Evolutionary conservation across 2,113 vertebrate genomes (phyloP), one percentile per base, ranked within the genome.

Genomic region (Etia nguti): DNA sequence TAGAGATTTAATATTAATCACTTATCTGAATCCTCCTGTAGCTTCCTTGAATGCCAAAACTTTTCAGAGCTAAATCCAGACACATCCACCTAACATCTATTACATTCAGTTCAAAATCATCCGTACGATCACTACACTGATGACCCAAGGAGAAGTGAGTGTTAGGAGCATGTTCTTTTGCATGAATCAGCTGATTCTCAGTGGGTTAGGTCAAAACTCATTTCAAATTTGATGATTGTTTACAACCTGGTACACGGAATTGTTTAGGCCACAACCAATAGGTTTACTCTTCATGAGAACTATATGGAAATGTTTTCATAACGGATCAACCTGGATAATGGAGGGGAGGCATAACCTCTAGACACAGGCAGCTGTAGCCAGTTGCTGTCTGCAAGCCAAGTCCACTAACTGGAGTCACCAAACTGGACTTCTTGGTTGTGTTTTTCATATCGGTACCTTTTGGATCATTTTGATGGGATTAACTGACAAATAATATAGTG

Each of bases 331-430:
- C 4, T 57, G 2, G 4, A 15, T 57, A 15, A 15, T 57, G 55
- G 55, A 57, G 55, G 2, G 55, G 24, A 13, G 26, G 26, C 26
- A 29, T 29, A 29, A 29, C 26, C 4, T 29, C 26, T 29, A 29
- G 56, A 3, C 24, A 57, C 24, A 3, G 56, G 56, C 56, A 29
- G 24, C 56, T 57, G 24, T 57, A 57, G 24, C 56, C 56, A 57
- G 1, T 29, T 29, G 56, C 56, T 57, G 13, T 29, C 56, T 2
- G 7, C 2, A 0, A 57, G 24, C 56, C 13, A 57, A 3, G 3
- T 29, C 26, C 26, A 29, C 26, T 29, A 29, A 57, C 7, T 29
- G 24, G 24, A 29, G 24, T 16, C 13, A 57, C 56, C 24, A 57
- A 57, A 57, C 26, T 29, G 26, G 26, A 29, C 24, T 29, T 24